Conservation (phyloP, 2,888 invertebrate species). For the Caradrina kadenii region DNA sequence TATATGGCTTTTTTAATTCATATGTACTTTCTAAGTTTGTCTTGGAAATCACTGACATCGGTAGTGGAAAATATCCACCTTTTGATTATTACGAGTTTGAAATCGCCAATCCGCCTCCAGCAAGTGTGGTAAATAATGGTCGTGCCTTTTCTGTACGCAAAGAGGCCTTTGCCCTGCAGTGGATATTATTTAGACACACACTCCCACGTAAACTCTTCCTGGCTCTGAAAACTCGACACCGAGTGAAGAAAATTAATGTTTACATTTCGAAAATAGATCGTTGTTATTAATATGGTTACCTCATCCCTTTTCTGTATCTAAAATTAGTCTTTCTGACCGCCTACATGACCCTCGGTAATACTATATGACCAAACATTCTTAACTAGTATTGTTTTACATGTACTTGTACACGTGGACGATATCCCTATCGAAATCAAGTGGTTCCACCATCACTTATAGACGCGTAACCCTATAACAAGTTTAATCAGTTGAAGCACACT, state of each 20-base stretch:
- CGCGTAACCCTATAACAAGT: conserved; percentile 33
- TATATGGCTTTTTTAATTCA: no score
- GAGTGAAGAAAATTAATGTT: background rate
- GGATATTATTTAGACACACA: background rate
- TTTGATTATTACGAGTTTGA: no score
- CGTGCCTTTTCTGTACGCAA: no score
- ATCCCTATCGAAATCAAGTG: conserved; percentile 18
- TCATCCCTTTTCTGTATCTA: background rate
- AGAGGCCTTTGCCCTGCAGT: no score
- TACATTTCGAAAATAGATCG: background rate
- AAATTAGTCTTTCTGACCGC: background rate
- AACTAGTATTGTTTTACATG: conserved; percentile 24
- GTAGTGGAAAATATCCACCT: no score
- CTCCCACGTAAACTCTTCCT: background rate
- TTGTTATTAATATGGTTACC: background rate
- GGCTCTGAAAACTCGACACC: background rate
- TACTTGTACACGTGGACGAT: conserved; percentile 7
- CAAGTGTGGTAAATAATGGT: no score
- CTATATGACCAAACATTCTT: background rate
- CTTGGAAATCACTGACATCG: no score
- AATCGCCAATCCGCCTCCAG: no score
- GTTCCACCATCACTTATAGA: conserved; percentile 21
- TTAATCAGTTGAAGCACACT: conserved; percentile 47
- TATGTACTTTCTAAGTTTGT: no score
- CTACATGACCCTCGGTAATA: background rate